Evolutionary conservation across 2,888 invertebrate genomes (phyloP), one percentile per base, ranked within the genome.

Genomic region (Panorpa germanica): DNA sequence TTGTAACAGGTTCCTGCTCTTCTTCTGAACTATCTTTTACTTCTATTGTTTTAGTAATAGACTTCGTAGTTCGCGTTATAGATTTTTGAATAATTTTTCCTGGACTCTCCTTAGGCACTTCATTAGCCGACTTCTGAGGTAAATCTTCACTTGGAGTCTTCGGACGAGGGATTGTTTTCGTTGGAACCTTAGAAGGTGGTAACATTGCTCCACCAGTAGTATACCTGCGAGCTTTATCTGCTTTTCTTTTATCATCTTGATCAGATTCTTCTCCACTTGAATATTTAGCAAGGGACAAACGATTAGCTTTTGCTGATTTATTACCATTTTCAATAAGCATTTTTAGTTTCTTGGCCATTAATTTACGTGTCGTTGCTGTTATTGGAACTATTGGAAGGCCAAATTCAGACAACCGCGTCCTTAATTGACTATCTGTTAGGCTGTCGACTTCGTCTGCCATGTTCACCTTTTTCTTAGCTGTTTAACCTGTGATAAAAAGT

Each of bases 311-410:
- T 38, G 61, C 62, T 28, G 50, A 53, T 40, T 65, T 64, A n/a
- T n/a, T n/a, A n/a, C n/a, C n/a, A 41, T 59, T 63, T 40, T 73
- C 73, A 39, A 73, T 54, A 29, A 74, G 61, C 42, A 66, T 56
- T 51, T 69, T 73, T 5, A 78, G 52, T 49, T 77, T 77, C 50
- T 76, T 77, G 25, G 66, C 59, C 48, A 75, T 63, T 31, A 75
- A 58, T 45, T 68, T 69, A 38, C 77, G 62, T 13, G 78, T 80
- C 26, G 73, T 73, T 25, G 69, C 66, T 25, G 77, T 80, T 35
- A 81, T 72, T 21, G 80, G 80, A 57, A 75, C 74, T 28, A 73
- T 65, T 34, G 73, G 70, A 46, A 68, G 71, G 14, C 77, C 76
- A 55, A 67, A 70, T 52, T 76, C 73, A 34, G 67, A 61, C 37